Conservation (phyloP, 2,113 vertebrate genomes). For the Neogale vison region DNA sequence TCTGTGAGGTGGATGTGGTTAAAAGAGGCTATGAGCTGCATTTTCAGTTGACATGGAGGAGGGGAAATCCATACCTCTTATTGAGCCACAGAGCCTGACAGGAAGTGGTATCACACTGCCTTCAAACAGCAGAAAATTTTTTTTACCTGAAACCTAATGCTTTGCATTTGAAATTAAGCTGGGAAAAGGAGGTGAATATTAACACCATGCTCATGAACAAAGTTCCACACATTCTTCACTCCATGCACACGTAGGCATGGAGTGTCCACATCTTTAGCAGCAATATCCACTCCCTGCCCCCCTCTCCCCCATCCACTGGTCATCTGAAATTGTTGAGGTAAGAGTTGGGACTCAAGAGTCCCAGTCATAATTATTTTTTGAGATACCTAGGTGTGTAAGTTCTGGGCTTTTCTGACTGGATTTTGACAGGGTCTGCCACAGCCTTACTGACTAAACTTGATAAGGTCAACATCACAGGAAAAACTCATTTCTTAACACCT, state of each 20-base stretch:
- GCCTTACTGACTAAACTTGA: conserved; percentile 25
- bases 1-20: conserved; percentile 54
- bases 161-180: conserved; percentile 21
- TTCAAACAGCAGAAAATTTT: conserved; percentile 39
- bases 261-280: background rate
- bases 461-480: conserved; percentile 19
- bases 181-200: background rate
- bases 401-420: background rate
- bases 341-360: background rate
- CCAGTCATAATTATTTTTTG: background rate
- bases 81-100: conserved; percentile 5
- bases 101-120: conserved; percentile 46
- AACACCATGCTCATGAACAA: background rate
- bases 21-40: conserved; percentile 9
- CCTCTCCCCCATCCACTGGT: background rate
- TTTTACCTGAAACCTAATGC: conserved; percentile 45
- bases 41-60: conserved; percentile 52
- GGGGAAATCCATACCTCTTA: conserved; percentile 53
- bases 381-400: background rate
- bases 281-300: background rate
- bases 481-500: conserved; percentile 9
- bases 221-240: background rate
- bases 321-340: background rate
- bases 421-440: background rate
- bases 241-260: background rate